These are phyloP conservation scores for Atta texana DNA, from an alignment of 1,140 invertebrate genomes.

Conservation along the genomic window DNA sequence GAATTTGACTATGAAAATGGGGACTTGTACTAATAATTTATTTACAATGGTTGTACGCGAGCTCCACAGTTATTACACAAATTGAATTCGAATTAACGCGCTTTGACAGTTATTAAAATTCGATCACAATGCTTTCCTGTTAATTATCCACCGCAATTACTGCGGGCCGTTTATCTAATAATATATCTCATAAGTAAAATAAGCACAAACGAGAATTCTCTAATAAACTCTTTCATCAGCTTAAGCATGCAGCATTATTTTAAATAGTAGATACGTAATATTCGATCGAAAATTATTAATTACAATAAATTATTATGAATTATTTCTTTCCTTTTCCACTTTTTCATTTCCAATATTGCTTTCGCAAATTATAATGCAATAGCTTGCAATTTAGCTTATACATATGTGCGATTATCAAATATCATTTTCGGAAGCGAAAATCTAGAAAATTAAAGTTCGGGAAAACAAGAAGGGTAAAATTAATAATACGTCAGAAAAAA, in stretches of 20 bases:
- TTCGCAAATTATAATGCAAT: slow-evolving; percentile 20
- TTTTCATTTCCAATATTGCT: not conserved
- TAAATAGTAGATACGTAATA: not conserved
- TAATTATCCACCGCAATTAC: slow-evolving; percentile 33
- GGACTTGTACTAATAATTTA: slow-evolving; percentile 19
- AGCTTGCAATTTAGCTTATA: not conserved
- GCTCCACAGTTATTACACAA: slow-evolving; percentile 51
- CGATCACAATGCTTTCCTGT: slow-evolving; percentile 5
- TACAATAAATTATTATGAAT: slow-evolving; percentile 6
- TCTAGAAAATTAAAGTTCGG: not conserved
- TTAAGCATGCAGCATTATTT: not conserved
- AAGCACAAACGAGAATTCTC: not conserved
- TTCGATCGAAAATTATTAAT: slow-evolving; percentile 9
- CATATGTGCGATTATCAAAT: not conserved
- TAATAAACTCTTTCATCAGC: slow-evolving; percentile 15
- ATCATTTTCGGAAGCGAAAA: not conserved
- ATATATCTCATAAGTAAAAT: slow-evolving; percentile 1
- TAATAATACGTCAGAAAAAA: not conserved
- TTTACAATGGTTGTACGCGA: not conserved
- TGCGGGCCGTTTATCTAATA: not conserved
- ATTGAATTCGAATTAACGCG: slow-evolving; percentile 43
- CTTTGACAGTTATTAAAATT: slow-evolving; percentile 54
- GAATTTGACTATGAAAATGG: slow-evolving; percentile 7
- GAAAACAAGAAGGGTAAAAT: not conserved
- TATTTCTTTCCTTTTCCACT: not conserved